These are phyloP conservation scores for Drosophila gunungcola DNA, from an alignment of 1,140 invertebrate species.

Conservation along the genomic window DNA sequence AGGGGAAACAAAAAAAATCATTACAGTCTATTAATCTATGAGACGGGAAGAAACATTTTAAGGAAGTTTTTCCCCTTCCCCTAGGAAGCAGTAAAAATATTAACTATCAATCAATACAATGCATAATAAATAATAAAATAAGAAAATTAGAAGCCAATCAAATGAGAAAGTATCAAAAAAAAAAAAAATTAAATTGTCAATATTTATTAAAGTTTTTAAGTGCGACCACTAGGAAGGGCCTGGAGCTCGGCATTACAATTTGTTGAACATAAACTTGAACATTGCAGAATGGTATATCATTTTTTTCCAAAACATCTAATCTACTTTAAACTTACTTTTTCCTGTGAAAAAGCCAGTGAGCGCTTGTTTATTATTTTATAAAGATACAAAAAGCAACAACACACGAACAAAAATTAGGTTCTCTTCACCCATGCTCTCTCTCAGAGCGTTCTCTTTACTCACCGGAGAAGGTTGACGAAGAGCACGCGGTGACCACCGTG, in stretches of 20 bases:
- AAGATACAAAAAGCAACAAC: conserved; percentile 52
- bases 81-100: not conserved
- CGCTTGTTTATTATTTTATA: conserved; percentile 74
- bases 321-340: conserved; percentile 62
- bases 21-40: conserved; percentile 12
- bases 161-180: not conserved
- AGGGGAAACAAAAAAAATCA: not conserved
- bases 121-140: too few species aligned
- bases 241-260: not conserved
- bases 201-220: not conserved
- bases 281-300: conserved; percentile 7
- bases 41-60: not conserved
- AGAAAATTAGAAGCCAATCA: too few species aligned
- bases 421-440: conserved; percentile 52
- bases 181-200: not conserved
- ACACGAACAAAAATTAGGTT: conserved; percentile 35
- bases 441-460: conserved; percentile 50
- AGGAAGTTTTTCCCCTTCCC: conserved; percentile 1
- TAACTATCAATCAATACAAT: too few species aligned
- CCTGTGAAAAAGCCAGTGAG: conserved; percentile 76
- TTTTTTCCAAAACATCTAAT: conserved; percentile 2
- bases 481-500: conserved; percentile 87
- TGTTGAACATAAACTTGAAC: not conserved
- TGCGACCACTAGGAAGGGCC: not conserved
- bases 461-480: conserved; percentile 56